These are phyloP conservation scores for Tenualosa thibaudeaui DNA, from an alignment of 2,797 vertebrate species.

Conservation along the genomic window DNA sequence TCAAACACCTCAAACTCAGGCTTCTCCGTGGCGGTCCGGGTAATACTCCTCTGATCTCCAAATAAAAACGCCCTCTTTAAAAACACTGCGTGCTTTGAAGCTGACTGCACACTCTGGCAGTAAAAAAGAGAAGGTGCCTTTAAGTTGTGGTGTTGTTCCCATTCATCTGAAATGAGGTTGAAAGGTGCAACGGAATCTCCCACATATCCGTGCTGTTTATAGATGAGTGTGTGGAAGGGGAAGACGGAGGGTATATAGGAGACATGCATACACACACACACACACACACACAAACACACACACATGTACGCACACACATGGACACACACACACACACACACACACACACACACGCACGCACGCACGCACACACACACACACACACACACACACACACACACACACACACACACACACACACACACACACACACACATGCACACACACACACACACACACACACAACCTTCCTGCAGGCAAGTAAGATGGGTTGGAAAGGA, in stretches of 20 bases:
- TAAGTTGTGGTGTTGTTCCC: neutral
- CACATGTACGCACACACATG: too few species aligned
- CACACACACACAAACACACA: conserved; percentile 6
- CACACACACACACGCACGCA: conserved; percentile 7
- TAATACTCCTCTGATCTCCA: conserved; percentile 41
- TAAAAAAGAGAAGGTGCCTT: neutral
- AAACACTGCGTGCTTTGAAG: conserved; percentile 42
- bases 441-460: neutral
- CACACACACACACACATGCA: conserved; percentile 12
- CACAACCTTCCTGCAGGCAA: neutral
- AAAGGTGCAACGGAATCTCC: conserved; percentile 7
- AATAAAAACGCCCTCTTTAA: conserved; percentile 48
- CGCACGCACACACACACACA: neutral
- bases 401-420: neutral
- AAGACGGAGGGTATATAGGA: neutral
- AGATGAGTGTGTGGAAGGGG: neutral
- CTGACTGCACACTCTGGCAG: neutral
- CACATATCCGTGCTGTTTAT: neutral
- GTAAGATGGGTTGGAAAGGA: neutral
- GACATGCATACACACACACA: neutral
- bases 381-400: neutral
- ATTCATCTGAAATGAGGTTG: conserved; percentile 6
- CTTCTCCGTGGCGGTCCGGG: conserved; percentile 23
- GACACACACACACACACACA: neutral
- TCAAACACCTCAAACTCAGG: neutral